phyloP scores from a whole-genome alignment of 1,140 invertebrate genomes.

The Leptinotarsa lineolata region DNA sequence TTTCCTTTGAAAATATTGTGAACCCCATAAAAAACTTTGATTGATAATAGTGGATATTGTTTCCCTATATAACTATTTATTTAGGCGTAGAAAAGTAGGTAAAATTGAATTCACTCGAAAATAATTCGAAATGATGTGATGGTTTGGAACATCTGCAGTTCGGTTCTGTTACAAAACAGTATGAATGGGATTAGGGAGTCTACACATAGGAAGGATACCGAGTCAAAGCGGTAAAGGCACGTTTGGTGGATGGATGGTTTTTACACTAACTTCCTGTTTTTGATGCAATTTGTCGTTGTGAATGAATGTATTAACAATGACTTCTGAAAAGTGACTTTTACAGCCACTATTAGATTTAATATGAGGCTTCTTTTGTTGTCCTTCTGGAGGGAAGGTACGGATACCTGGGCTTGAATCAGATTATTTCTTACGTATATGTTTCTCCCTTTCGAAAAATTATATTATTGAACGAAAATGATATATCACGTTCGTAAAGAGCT shows the following conservation, averaged over 20 bases:
- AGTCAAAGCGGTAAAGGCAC: conserved; percentile 49
- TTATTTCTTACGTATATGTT: conserved; percentile 42
- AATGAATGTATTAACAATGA: conserved; percentile 53
- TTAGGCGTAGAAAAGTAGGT: not conserved
- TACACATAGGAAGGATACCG: conserved; percentile 48
- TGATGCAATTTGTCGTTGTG: conserved; percentile 55
- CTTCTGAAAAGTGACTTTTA: conserved; percentile 53
- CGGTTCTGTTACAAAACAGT: conserved; percentile 38
- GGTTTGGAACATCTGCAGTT: conserved; percentile 1
- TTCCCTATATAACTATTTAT: too few relatives aligned
- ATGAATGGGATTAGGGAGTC: conserved; percentile 47
- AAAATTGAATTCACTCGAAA: not conserved
- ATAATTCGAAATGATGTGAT: not conserved
- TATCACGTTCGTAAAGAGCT: too few relatives aligned
- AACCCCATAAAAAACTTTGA: too few relatives aligned
- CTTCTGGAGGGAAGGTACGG: conserved; percentile 40
- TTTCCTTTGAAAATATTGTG: too few relatives aligned
- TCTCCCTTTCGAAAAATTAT: too few relatives aligned
- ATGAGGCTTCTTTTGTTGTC: conserved; percentile 48
- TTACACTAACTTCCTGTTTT: conserved; percentile 56
- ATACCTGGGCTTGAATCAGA: conserved; percentile 48
- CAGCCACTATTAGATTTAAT: conserved; percentile 53
- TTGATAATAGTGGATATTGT: too few relatives aligned
- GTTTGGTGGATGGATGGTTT: conserved; percentile 46
- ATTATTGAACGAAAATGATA: too few relatives aligned